A percentile compares a stretch with the other conserved stretches of the same genome.
Conservation (phyloP, 2,797 vertebrate species). For the Thunnus albacares region DNA sequence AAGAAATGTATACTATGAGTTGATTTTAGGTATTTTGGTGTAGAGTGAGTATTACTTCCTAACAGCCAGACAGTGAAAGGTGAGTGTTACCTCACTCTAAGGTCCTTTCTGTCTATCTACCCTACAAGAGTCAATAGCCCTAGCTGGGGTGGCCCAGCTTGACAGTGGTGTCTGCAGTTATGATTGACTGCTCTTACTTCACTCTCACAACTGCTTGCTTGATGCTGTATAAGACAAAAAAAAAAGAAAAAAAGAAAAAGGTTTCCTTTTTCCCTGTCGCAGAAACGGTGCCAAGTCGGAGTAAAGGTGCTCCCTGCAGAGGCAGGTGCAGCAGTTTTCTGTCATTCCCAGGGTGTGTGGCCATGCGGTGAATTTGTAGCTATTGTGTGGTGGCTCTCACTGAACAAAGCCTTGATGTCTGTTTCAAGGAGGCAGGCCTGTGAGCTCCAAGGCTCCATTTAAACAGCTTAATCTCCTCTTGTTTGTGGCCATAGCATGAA, state of each 20-base stretch:
- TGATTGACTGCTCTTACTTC: constrained; percentile 32
- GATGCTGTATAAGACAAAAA: constrained; percentile 7
- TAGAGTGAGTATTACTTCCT: neutral
- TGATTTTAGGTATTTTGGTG: neutral
- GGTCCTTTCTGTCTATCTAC: neutral
- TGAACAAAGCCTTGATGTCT: constrained; percentile 31
- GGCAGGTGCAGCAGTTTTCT: constrained; percentile 19
- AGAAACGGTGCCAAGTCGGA: constrained; percentile 13
- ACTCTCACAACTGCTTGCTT: constrained; percentile 10
- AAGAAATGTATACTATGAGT: neutral
- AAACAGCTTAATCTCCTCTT: constrained; percentile 28
- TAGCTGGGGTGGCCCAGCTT: constrained; percentile 19
- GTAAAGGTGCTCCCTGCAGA: constrained; percentile 13
- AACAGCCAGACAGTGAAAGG: neutral
- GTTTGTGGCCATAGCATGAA: neutral
- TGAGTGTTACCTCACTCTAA: neutral
- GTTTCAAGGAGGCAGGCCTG: constrained; percentile 5
- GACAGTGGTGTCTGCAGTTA: constrained; percentile 9
- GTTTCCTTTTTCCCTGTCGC: constrained; percentile 2
- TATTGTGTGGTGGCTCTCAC: constrained; percentile 3
- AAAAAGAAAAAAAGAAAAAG: neutral
- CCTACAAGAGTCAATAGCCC: neutral
- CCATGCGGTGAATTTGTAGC: constrained; percentile 11
- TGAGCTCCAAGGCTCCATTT: constrained; percentile 18
- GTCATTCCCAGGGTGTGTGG: constrained; percentile 13